These are phyloP conservation scores for Chirona hameri DNA, from an alignment of 2,888 invertebrate species.

Conservation along the genomic window DNA sequence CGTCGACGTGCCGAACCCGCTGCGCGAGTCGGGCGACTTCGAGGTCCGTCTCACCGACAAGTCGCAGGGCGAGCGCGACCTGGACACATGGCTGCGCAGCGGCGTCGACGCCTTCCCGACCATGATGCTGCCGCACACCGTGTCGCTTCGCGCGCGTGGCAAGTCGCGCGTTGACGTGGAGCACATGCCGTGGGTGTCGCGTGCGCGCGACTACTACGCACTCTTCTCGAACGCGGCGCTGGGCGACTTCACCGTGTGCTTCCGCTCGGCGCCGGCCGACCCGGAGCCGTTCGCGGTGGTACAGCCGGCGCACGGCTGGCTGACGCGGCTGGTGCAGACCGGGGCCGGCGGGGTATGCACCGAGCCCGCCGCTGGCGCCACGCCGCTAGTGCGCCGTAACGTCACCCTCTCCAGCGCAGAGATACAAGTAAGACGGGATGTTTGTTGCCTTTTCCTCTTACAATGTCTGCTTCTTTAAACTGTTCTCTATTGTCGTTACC, in stretches of 20 bases:
- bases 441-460: no score
- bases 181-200: conserved; percentile 11
- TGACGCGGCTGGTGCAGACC: background rate
- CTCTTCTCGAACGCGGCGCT: conserved; percentile 3
- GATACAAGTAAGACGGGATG: background rate
- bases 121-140: background rate
- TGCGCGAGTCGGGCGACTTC: background rate
- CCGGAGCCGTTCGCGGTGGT: background rate
- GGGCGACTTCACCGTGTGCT: conserved; percentile 14
- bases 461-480: no score
- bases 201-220: conserved; percentile 2
- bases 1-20: conserved; percentile 1
- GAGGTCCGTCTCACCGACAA: background rate
- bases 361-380: background rate
- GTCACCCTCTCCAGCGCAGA: background rate
- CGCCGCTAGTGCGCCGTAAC: background rate
- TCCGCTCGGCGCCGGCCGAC: conserved; percentile 8
- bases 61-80: conserved; percentile 12
- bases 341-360: background rate
- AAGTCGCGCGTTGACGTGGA: conserved; percentile 2
- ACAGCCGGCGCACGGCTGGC: background rate
- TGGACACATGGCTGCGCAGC: conserved; percentile 23
- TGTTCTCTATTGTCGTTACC: no score
- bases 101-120: conserved; percentile 13
- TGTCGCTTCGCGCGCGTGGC: background rate